phyloP scores from a whole-genome alignment of 2,113 vertebrate genomes.

The Trochalopteron elliotii region DNA sequence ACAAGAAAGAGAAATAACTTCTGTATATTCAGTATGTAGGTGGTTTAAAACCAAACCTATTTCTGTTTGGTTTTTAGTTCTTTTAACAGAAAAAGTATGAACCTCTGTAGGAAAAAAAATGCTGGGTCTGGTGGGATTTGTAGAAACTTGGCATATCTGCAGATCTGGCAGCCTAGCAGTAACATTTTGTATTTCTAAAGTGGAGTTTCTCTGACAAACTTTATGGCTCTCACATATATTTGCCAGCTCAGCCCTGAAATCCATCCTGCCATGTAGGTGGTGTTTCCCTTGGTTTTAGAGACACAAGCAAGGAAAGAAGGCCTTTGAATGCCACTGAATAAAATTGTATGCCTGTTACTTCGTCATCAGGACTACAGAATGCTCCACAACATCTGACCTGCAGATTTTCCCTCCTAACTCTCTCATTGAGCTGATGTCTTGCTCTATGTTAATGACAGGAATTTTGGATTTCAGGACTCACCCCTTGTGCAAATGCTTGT shows the following conservation, averaged over 20 bases:
- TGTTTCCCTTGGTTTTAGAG: background rate
- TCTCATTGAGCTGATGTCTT: background rate
- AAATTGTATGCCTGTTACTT: background rate
- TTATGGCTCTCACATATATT: background rate
- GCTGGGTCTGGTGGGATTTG: background rate
- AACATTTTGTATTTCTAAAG: slow-evolving; percentile 5
- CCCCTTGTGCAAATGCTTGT: background rate
- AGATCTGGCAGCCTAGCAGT: background rate
- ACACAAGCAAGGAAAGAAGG: background rate
- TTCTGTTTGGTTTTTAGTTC: background rate
- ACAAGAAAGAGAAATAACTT: background rate
- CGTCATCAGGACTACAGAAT: background rate
- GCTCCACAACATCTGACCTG: background rate
- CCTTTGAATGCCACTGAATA: background rate
- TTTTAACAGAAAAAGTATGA: background rate
- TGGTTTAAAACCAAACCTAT: background rate
- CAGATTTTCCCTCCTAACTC: background rate
- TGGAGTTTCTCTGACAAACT: background rate
- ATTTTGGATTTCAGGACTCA: background rate
- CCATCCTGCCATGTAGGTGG: background rate
- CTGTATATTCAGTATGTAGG: background rate
- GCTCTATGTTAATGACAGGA: background rate
- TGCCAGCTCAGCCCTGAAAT: background rate
- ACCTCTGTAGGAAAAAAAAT: background rate
- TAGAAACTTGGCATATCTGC: background rate